These are phyloP conservation scores for Drosophila ficusphila DNA, from an alignment of 1,140 invertebrate genomes.

Conservation along the genomic window DNA sequence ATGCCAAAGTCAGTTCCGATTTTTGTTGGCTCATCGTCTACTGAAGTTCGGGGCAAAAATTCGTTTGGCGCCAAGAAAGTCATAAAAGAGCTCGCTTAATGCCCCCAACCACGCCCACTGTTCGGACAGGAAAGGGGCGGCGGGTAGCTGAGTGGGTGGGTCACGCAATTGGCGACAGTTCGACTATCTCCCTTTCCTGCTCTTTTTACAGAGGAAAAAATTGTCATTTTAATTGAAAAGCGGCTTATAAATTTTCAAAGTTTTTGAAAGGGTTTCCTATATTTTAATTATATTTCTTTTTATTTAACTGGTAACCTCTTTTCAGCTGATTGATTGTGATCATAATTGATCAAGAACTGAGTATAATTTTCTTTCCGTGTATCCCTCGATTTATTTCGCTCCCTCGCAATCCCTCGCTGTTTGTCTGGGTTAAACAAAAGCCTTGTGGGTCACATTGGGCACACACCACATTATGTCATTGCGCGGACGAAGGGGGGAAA, in stretches of 20 bases:
- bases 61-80: conserved; percentile 72
- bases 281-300: too few relatives aligned
- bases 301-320: not conserved
- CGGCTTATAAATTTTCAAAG: too few relatives aligned
- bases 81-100: conserved; percentile 58
- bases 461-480: conserved; percentile 64
- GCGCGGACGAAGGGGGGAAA: not conserved
- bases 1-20: conserved; percentile 20
- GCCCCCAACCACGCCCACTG: conserved; percentile 10
- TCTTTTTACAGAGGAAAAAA: not conserved
- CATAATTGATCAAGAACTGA: not conserved
- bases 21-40: conserved; percentile 49
- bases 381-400: not conserved
- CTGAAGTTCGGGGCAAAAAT: conserved; percentile 46
- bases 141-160: conserved; percentile 13
- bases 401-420: conserved; percentile 1
- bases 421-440: conserved; percentile 45
- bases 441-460: conserved; percentile 58
- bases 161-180: conserved; percentile 41
- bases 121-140: conserved; percentile 31
- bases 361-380: not conserved
- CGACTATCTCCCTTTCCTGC: not conserved
- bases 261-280: too few relatives aligned
- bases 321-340: not conserved
- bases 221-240: too few relatives aligned